Evolutionary conservation across 2,888 invertebrate genomes (phyloP).

Genomic region (Liopterus haemorrhoidalis): DNA sequence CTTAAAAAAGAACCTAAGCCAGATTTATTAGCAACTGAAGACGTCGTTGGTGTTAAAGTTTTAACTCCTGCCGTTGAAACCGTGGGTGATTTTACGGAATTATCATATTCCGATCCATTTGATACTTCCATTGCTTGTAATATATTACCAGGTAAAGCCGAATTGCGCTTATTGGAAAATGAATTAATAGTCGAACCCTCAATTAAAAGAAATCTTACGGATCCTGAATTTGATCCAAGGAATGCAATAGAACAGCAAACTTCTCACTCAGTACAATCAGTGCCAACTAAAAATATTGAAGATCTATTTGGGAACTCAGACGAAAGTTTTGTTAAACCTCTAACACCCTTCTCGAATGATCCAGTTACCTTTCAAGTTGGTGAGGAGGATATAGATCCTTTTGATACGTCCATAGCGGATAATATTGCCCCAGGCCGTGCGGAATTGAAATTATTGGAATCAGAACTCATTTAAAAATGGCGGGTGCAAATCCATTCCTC

Average conservation of each 20-base stretch:
- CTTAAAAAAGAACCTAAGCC: constrained; percentile 31
- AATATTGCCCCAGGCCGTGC: constrained; percentile 70
- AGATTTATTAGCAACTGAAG: constrained; percentile 49
- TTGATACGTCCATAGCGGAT: constrained; percentile 75
- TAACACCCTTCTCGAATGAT: constrained; percentile 40
- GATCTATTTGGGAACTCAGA: constrained; percentile 39
- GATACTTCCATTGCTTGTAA: constrained; percentile 79
- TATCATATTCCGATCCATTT: constrained; percentile 67
- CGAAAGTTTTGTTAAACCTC: constrained; percentile 41
- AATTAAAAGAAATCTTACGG: constrained; percentile 30
- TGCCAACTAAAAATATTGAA: constrained; percentile 18
- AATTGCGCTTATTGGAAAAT: constrained; percentile 69
- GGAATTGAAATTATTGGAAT: constrained; percentile 71
- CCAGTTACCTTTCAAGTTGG: constrained; percentile 45
- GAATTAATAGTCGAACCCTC: constrained; percentile 56
- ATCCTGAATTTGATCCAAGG: constrained; percentile 53
- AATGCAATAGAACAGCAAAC: constrained; percentile 31
- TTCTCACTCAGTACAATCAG: background rate
- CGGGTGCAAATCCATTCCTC: constrained; percentile 71
- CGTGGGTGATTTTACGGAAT: constrained; percentile 39
- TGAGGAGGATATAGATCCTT: constrained; percentile 64
- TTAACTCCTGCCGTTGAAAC: constrained; percentile 57
- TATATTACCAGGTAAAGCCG: constrained; percentile 69
- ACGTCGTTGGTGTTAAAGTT: constrained; percentile 63
- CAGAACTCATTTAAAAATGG: constrained; percentile 55